Evolutionary conservation across 2,113 vertebrate genomes (phyloP).

Genomic region (Amphiprion percula): DNA sequence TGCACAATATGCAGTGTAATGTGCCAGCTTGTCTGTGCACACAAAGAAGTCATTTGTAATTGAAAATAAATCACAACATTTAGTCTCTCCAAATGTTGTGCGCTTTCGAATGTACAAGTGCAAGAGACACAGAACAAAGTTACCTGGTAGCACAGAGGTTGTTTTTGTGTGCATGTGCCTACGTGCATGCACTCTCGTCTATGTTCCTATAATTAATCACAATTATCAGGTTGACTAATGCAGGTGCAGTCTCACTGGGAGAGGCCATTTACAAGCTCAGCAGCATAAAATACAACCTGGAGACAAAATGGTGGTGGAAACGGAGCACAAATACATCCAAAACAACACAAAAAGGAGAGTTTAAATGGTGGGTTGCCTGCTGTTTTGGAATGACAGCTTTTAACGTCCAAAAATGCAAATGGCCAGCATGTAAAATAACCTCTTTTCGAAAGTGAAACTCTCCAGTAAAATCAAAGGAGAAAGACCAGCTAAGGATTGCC

Average conservation of each 20-base stretch:
- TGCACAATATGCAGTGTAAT: conserved; percentile 7
- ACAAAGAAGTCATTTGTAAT: conserved; percentile 27
- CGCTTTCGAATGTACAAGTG: conserved; percentile 15
- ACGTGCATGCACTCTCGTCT: conserved; percentile 7
- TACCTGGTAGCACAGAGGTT: conserved; percentile 22
- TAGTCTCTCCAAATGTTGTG: conserved; percentile 20
- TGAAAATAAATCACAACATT: conserved; percentile 41
- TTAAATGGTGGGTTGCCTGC: conserved; percentile 1
- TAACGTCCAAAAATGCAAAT: not conserved
- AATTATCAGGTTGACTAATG: conserved; percentile 81
- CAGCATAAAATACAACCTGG: conserved; percentile 57
- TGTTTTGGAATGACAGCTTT: conserved; percentile 4
- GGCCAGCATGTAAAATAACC: not conserved
- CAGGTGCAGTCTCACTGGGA: conserved; percentile 76
- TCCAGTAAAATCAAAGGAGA: not conserved
- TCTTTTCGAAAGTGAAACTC: conserved; percentile 21
- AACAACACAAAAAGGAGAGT: conserved; percentile 26
- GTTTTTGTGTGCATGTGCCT: not conserved
- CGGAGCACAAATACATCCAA: conserved; percentile 19
- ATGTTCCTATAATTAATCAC: conserved; percentile 78
- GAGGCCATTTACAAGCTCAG: conserved; percentile 75
- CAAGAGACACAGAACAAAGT: conserved; percentile 29
- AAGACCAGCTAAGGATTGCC: not conserved
- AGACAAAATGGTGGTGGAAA: conserved; percentile 66
- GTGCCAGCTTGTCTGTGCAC: conserved; percentile 12